Evolutionary conservation across 2,113 vertebrate species (phyloP), one percentile per base, ranked within the genome.

Genomic region (Burhinus oedicnemus): DNA sequence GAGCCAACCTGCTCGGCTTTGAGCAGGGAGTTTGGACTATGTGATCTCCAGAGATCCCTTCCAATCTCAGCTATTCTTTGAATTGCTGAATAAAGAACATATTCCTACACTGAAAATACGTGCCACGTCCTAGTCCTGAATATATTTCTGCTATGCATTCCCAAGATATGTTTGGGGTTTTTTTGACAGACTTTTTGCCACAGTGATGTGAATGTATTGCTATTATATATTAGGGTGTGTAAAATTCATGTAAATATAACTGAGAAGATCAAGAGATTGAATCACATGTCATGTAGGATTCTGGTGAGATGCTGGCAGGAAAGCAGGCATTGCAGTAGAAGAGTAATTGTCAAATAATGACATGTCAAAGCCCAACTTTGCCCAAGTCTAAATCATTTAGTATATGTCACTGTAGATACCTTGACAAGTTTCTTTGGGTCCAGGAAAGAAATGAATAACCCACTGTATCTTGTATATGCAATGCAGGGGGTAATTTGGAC

Each of bases 371-470:
- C 62, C 64, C 92, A 96, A 91, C 95, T 93, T 89, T 69, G 75
- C 83, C 36, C 51, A 89, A 82, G 61, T 95, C 95, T 96, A 90
- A 96, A 95, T 93, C 27, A 95, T 87, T 93, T 93, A 77, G 57
- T 96, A 70, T 68, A 40, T 64, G 60, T 88, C 92, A 90, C 36
- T 90, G 66, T 78, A 93, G 60, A 83, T 96, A 86, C 90, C 66
- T 95, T 94, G 95, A 89, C 62, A 49, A 89, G 64, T 96, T 93
- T 96, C 76, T 97, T 95, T 94, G 85, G 95, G 98, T 97, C 95
- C 80, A 85, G 96, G 69, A 85, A 92, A 97, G 42, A 96, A 94
- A 91, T 66, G 1, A 96, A 96, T 95, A 96, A 97, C 86, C 74
- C 82, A 85, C 91, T 74, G 60, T 96, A 93, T 85, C 51, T 91